Percentiles rank a stretch among this genome's conserved stretches.
Conservation (phyloP, 2,797 vertebrate species). For the Steatocranus sp. region DNA sequence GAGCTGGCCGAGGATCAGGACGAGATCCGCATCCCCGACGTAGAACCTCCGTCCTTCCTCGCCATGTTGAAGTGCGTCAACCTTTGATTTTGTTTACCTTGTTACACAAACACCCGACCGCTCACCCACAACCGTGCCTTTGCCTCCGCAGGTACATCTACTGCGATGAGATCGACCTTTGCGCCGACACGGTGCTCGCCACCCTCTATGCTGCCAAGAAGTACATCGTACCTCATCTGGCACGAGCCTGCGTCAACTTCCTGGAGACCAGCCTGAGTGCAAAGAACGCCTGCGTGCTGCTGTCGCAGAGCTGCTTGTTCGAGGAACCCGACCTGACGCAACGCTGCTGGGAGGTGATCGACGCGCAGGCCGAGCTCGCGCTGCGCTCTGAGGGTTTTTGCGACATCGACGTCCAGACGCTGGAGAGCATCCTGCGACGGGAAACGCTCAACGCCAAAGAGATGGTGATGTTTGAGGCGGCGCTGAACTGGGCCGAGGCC, state of each 20-base stretch:
- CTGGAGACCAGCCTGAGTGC: constrained; percentile 96
- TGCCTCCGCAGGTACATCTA: constrained; percentile 84
- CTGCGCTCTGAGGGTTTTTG: constrained; percentile 96
- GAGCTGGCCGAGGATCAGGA: constrained; percentile 97
- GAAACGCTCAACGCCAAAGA: constrained; percentile 98
- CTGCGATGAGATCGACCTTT: constrained; percentile 96
- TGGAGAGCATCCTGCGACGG: constrained; percentile 93
- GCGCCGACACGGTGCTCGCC: constrained; percentile 93
- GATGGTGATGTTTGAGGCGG: constrained; percentile 92
- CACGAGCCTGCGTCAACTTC: constrained; percentile 93
- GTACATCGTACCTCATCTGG: constrained; percentile 96
- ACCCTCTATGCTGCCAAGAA: constrained; percentile 98
- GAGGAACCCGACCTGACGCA: constrained; percentile 96
- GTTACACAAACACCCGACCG: not conserved
- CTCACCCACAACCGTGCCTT: not conserved
- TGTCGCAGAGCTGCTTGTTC: constrained; percentile 96
- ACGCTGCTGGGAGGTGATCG: constrained; percentile 97
- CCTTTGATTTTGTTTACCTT: not conserved
- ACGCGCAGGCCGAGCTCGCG: constrained; percentile 92
- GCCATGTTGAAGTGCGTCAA: constrained; percentile 90
- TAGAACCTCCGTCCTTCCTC: constrained; percentile 94
- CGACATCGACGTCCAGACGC: constrained; percentile 90
- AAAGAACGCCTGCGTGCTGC: constrained; percentile 93
- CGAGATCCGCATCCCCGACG: constrained; percentile 97
- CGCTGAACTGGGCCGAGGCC: constrained; percentile 92